Percentiles rank a stretch among this genome's conserved stretches.
Conservation (phyloP, 2,888 invertebrate genomes). For the Orchesella flavescens region DNA sequence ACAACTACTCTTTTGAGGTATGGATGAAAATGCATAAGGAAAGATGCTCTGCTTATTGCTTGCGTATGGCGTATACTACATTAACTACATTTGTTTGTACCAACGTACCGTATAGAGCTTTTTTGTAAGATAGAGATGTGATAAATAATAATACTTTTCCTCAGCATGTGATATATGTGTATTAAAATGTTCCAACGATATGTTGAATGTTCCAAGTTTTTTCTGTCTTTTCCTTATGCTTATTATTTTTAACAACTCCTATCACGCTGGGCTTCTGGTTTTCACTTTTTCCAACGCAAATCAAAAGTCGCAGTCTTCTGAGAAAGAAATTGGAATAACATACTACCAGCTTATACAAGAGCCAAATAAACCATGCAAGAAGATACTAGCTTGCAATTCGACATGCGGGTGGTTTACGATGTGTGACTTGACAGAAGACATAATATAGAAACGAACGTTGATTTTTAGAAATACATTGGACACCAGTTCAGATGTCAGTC, state of each 20-base stretch:
- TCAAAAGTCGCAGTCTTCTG: slow-evolving; percentile 9
- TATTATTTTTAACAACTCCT: slow-evolving; percentile 3
- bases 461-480: background rate
- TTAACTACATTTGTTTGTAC: too few relatives aligned
- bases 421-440: slow-evolving; percentile 2
- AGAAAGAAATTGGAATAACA: slow-evolving; percentile 6
- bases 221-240: background rate
- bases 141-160: too few relatives aligned
- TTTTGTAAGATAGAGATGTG: too few relatives aligned
- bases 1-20: background rate
- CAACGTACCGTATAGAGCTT: too few relatives aligned
- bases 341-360: background rate
- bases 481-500: too few relatives aligned
- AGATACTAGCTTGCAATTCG: background rate
- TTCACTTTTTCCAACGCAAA: slow-evolving; percentile 13
- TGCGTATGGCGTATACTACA: too few relatives aligned
- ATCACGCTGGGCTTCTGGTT: slow-evolving; percentile 11
- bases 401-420: slow-evolving; percentile 7
- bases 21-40: too few relatives aligned
- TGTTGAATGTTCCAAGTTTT: background rate
- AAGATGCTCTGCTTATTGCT: too few relatives aligned
- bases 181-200: too few relatives aligned
- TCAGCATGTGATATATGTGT: too few relatives aligned
- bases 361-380: background rate
- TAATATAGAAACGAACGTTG: background rate